Evolutionary conservation across 2,888 invertebrate species (phyloP).

Genomic region (Patella ulyssiponensis): DNA sequence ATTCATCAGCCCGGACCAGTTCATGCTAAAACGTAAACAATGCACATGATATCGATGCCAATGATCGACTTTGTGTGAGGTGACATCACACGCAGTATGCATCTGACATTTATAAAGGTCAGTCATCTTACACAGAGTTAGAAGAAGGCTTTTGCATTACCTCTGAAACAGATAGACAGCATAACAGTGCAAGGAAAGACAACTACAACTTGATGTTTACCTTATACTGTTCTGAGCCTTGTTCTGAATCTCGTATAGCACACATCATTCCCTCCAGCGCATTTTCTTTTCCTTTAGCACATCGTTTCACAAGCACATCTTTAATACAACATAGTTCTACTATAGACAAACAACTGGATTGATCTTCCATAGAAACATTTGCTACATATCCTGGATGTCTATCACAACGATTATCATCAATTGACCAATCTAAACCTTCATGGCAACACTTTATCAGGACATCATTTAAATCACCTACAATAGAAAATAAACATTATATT

Average conservation of each 20-base stretch:
- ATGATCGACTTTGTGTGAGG: no score
- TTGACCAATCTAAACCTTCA: conserved; percentile 60
- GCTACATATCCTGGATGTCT: conserved; percentile 48
- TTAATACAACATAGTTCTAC: conserved; percentile 67
- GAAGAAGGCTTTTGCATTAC: no score
- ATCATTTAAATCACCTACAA: conserved; percentile 47
- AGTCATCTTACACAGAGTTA: no score
- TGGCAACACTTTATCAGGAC: conserved; percentile 58
- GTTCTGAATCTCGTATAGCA: conserved; percentile 50
- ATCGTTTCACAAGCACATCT: conserved; percentile 59
- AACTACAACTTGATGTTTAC: conserved; percentile 35
- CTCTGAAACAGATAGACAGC: no score
- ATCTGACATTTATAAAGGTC: no score
- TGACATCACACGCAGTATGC: no score
- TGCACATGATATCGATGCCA: no score
- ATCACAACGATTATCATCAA: conserved; percentile 50
- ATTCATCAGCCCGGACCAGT: no score
- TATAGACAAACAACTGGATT: conserved; percentile 48
- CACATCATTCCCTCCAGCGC: conserved; percentile 47
- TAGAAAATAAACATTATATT: neutral
- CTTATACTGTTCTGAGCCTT: conserved; percentile 60
- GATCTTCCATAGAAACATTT: conserved; percentile 42
- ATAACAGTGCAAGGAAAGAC: no score
- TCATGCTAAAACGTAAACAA: no score
- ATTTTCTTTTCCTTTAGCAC: conserved; percentile 56